Percentiles rank a stretch among this genome's conserved stretches.
Conservation (phyloP, 1,140 invertebrate genomes). For the Papilio glaucus region DNA sequence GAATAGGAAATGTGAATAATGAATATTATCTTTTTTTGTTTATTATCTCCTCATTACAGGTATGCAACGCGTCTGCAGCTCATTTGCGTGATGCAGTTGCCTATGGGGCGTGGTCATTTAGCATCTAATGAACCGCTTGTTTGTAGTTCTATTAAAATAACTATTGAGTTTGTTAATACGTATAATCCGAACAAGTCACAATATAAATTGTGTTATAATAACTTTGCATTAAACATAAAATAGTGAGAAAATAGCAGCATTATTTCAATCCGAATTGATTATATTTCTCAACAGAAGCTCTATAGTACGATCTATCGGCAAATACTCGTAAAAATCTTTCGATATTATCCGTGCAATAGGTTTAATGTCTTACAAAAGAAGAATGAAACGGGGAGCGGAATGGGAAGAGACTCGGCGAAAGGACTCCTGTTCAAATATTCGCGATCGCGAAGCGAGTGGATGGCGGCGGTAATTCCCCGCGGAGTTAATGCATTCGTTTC, state of each 20-base stretch:
- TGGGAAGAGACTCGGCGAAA: conserved; percentile 36
- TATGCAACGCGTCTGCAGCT: too few species aligned
- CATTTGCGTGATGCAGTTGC: too few species aligned
- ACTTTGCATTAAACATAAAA: background rate
- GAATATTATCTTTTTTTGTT: too few species aligned
- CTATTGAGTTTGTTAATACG: too few species aligned
- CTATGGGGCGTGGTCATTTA: too few species aligned
- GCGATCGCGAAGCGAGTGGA: conserved; percentile 48
- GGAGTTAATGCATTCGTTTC: conserved; percentile 31
- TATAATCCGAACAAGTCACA: too few species aligned
- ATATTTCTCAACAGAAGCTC: conserved; percentile 12
- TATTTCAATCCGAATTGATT: background rate
- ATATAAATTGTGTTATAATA: too few species aligned
- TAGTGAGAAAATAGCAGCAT: background rate
- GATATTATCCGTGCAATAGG: conserved; percentile 65
- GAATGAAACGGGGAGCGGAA: conserved; percentile 43
- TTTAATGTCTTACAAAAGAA: conserved; percentile 65
- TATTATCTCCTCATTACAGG: too few species aligned
- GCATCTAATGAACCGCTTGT: too few species aligned
- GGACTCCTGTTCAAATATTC: conserved; percentile 52
- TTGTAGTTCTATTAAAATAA: too few species aligned
- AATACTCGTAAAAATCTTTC: conserved; percentile 61
- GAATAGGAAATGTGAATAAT: too few species aligned
- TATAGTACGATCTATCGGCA: conserved; percentile 44
- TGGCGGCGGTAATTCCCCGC: conserved; percentile 39